These are phyloP conservation scores for Chymomyza costata DNA, from an alignment of 1,140 invertebrate species.

Conservation along the genomic window DNA sequence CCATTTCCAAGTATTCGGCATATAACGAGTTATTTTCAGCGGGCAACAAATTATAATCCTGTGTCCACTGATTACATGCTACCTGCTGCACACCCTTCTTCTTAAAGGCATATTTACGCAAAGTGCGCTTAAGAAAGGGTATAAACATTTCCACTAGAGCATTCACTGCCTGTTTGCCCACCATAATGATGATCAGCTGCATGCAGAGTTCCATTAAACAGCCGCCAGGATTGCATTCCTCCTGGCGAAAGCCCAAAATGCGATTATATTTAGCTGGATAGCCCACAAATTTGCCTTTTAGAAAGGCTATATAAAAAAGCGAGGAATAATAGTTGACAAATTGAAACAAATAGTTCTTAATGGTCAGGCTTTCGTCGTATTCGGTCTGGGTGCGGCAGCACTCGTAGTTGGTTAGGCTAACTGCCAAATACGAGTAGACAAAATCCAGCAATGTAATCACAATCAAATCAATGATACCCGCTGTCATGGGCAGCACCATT, in stretches of 20 bases:
- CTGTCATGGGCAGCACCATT: constrained; percentile 81
- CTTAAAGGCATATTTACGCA: constrained; percentile 43
- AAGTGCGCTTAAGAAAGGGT: constrained; percentile 78
- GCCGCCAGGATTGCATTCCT: constrained; percentile 86
- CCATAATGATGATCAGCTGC: constrained; percentile 90
- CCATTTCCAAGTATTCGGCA: constrained; percentile 92
- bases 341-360: constrained; percentile 92
- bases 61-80: constrained; percentile 83
- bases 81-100: constrained; percentile 41
- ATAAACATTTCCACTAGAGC: constrained; percentile 85
- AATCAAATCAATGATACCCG: constrained; percentile 84
- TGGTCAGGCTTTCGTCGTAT: constrained; percentile 88
- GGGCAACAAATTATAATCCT: constrained; percentile 85
- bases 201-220: constrained; percentile 89
- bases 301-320: constrained; percentile 91
- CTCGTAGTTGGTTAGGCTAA: constrained; percentile 84
- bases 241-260: constrained; percentile 79
- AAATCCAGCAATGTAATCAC: constrained; percentile 77
- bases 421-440: constrained; percentile 76
- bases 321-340: constrained; percentile 92
- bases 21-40: constrained; percentile 83
- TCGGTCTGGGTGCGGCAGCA: constrained; percentile 89
- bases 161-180: constrained; percentile 89
- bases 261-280: constrained; percentile 85
- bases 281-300: constrained; percentile 88